Conservation (phyloP, 2,797 vertebrate genomes). For the Atherinosoma microstoma region DNA sequence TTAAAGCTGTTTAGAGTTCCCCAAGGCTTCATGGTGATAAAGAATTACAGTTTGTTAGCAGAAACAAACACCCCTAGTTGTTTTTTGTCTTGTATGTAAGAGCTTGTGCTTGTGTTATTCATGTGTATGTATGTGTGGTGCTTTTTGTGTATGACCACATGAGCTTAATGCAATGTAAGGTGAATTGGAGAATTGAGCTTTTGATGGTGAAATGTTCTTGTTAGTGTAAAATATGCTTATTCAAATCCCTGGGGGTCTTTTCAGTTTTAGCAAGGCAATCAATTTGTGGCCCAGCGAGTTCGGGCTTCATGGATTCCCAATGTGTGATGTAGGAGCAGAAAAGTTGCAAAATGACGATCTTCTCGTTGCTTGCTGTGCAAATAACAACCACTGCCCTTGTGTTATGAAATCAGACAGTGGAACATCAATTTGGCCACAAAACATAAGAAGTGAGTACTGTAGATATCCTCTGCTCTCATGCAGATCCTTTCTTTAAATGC, state of each 20-base stretch:
- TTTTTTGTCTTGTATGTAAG: conserved; percentile 10
- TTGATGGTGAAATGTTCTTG: conserved; percentile 73
- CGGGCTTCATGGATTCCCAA: conserved; percentile 69
- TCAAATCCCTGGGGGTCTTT: conserved; percentile 73
- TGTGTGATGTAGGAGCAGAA: conserved; percentile 59
- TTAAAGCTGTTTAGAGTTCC: conserved; percentile 17
- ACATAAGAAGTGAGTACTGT: not conserved
- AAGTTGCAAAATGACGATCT: conserved; percentile 61
- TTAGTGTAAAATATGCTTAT: conserved; percentile 79
- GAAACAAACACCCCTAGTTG: conserved; percentile 9
- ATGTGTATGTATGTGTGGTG: not conserved
- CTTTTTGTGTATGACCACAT: conserved; percentile 5
- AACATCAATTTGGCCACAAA: conserved; percentile 1
- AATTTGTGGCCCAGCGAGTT: conserved; percentile 57
- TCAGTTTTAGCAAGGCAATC: conserved; percentile 78
- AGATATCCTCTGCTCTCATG: not conserved
- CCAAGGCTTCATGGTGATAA: conserved; percentile 6
- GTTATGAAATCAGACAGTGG: conserved; percentile 9
- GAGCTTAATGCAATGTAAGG: conserved; percentile 71
- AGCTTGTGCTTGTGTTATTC: conserved; percentile 18
- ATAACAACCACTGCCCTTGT: conserved; percentile 14
- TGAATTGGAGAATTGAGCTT: conserved; percentile 71
- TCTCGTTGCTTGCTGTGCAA: conserved; percentile 40
- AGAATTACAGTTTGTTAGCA: conserved; percentile 13
- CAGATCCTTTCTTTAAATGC: conserved; percentile 15